phyloP scores from a whole-genome alignment of 2,113 vertebrate genomes.

The Nesospiza acunhae region DNA sequence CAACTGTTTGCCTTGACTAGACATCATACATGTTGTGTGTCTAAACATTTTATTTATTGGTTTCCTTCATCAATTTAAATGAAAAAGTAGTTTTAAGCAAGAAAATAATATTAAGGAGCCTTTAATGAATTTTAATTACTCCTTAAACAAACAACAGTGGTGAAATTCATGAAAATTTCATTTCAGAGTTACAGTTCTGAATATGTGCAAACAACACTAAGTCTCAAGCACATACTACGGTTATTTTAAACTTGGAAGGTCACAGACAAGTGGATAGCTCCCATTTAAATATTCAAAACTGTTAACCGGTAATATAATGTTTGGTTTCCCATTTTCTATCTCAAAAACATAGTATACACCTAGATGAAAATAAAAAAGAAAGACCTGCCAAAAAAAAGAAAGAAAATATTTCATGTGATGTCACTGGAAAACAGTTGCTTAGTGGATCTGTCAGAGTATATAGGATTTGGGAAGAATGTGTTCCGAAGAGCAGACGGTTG shows the following conservation, averaged over 20 bases:
- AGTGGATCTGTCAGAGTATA: background rate
- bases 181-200: background rate
- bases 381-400: background rate
- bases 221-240: background rate
- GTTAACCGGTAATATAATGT: background rate
- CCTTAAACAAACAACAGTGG: background rate
- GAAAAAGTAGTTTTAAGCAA: background rate
- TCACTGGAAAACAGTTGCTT: background rate
- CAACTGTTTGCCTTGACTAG: background rate
- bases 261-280: background rate
- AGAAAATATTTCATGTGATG: background rate
- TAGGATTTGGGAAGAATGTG: background rate
- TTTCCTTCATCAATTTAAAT: background rate
- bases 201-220: background rate
- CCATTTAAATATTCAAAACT: background rate
- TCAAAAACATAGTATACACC: background rate
- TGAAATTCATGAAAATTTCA: background rate
- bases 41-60: background rate
- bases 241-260: background rate
- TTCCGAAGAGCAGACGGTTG: background rate
- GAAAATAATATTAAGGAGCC: background rate
- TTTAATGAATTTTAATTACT: background rate
- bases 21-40: background rate
- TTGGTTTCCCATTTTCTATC: background rate
- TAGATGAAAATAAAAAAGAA: background rate